Base-by-base conservation (phyloP, 2,797 vertebrate genomes). In the Crocodylus rhombifer region DNA sequence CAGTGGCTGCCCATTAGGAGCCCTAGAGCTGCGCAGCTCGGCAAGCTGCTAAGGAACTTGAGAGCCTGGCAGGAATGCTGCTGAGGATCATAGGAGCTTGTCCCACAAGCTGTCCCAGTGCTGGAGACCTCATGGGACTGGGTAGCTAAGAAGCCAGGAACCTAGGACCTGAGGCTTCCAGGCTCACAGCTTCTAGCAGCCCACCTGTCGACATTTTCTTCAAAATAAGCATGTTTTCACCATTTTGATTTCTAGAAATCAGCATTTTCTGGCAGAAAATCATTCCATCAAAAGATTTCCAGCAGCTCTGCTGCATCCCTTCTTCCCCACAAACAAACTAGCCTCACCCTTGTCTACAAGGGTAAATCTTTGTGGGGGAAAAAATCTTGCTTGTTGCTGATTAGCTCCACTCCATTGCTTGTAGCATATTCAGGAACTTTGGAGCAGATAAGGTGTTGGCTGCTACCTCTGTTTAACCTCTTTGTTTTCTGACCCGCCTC, bases 51-150 rank as follows among this genome's bases (percentile, higher is more conserved):
- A n/a, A 0, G 0, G 6, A 71, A 36, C 18, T 14, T 36, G 67
- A 14, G 5, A 84, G 10, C 61, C 10, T 76, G 57, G 25, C 1
- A 2, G 60, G 51, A 80, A 63, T 28, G 36, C 20, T n/a, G 26
- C 11, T 5, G 14, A 5, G 28, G 7, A 20, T 14, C 23, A 51
- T 55, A 67, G 18, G 3, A 78, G 14, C 14, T 1, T 16, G 20
- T n/a, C 8, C 36, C 0, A 1, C 28, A 26, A 14, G 30, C 86
- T 4, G 1, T 55, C n/a, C 0, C 0, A 26, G 69, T 42, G 23
- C 69, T 73, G 36, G 69, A 57, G 42, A 25, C 14, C 0, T 0
- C 21, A 0, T 20, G 4, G 60, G 23, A 18, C 65, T 3, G 3
- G 60, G 36, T 1, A 2, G 21, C 78, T 83, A 28, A 8, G 58